Conservation (phyloP, 1,140 invertebrate species). For the Drosophila punjabiensis region DNA sequence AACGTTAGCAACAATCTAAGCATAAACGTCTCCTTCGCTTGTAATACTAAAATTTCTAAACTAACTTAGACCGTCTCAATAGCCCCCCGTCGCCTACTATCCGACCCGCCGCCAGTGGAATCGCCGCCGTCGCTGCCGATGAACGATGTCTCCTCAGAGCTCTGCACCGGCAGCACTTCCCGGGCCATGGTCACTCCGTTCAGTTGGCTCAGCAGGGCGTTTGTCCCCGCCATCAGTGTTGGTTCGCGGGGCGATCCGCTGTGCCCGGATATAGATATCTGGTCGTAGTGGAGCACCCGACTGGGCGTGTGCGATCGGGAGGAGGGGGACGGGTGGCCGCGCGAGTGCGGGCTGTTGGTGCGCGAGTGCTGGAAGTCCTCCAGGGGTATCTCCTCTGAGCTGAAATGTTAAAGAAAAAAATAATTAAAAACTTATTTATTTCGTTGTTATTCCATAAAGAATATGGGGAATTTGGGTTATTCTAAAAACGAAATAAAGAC, state of each 20-base stretch:
- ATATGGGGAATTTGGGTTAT: background rate
- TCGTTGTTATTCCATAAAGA: background rate
- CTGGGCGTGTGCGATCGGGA: conserved; percentile 81
- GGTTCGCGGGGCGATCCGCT: conserved; percentile 79
- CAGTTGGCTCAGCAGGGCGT: conserved; percentile 59
- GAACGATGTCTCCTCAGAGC: conserved; percentile 91
- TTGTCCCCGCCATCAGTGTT: conserved; percentile 37
- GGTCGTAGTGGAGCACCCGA: conserved; percentile 84
- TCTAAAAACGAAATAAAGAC: background rate
- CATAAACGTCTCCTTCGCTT: conserved; percentile 22
- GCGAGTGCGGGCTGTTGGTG: conserved; percentile 79
- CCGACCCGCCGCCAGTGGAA: conserved; percentile 6
- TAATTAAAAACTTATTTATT: background rate
- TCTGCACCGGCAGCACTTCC: conserved; percentile 68
- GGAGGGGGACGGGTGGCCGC: conserved; percentile 63
- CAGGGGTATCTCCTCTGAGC: conserved; percentile 93
- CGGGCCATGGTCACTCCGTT: conserved; percentile 62
- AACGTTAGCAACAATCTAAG: conserved; percentile 66
- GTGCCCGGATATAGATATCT: conserved; percentile 85
- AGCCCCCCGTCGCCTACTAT: conserved; percentile 85
- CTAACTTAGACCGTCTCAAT: conserved; percentile 89
- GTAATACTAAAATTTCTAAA: conserved; percentile 45
- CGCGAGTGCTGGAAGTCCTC: conserved; percentile 89
- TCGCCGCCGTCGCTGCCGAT: conserved; percentile 86
- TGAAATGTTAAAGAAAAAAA: conserved; percentile 24